Evolutionary conservation across 2,797 vertebrate species (phyloP), one percentile per base, ranked within the genome.

Genomic region (Enteromius argenteus): DNA sequence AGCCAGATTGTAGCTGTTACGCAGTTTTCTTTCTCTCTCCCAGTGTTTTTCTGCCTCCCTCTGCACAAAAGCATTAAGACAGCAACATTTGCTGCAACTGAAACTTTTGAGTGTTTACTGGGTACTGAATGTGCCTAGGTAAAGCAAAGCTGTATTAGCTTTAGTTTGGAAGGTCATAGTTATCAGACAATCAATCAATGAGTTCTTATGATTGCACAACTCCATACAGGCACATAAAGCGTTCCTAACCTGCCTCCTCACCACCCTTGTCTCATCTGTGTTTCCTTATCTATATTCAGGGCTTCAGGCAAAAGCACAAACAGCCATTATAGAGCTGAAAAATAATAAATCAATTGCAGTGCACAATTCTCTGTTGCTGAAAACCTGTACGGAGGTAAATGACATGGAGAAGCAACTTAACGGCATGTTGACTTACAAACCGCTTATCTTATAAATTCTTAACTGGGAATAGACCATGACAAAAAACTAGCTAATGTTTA

Each of bases 341-440:
- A 15, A 68, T 37, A 74, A 66, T 80, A 85, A 84, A 89, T 81
- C 69, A 85, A 32, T 37, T 30, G 11, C 67, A 67, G 23, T 42
- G 21, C 69, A 60, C 32, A 56, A 37, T 51, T 66, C 8, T 73
- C 68, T 35, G 32, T 37, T 56, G 60, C 39, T 10, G 30, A 39
- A 46, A 62, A 72, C 6, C 32, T 71, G 15, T 46, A 23, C 42
- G n/a, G 21, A 35, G n/a, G n/a, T 74, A 60, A 72, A 71, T 2
- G 1, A n/a, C 49, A 39, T 30, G 23, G 51, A 73, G 44, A 51
- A 67, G 32, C 35, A 76, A 23, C 60, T 14, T 7, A 49, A 64
- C 1, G 8, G 27, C 39, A 66, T 51, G 44, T 21, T 75, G 53
- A 77, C 5, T 27, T 35, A 6, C 14, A 35, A 67, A 30, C 11